These are phyloP conservation scores for Alligator mississippiensis DNA, from an alignment of 2,113 vertebrate genomes.

Conservation along the genomic window DNA sequence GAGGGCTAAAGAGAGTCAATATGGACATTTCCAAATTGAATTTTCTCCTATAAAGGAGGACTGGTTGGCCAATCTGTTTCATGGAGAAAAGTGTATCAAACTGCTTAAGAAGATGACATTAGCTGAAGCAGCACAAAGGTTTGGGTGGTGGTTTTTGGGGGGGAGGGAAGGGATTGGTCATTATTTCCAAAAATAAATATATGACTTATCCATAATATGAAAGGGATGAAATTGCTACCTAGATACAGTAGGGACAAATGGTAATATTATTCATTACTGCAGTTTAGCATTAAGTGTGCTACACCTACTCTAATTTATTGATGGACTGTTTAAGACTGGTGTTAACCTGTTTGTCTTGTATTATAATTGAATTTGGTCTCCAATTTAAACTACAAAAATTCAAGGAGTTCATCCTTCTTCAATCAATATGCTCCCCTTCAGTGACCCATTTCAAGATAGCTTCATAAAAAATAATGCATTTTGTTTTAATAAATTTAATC, in stretches of 20 bases:
- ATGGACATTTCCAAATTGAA: accelerated
- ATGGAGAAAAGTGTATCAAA: background rate
- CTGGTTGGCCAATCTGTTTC: background rate
- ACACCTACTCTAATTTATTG: slow-evolving; percentile 72
- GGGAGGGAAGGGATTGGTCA: background rate
- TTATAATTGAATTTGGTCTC: slow-evolving; percentile 79
- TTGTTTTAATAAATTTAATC: slow-evolving; percentile 78
- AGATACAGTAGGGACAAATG: background rate
- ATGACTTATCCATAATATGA: background rate
- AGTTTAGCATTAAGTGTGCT: slow-evolving; percentile 41
- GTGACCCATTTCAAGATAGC: slow-evolving; percentile 76
- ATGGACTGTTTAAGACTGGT: slow-evolving; percentile 68
- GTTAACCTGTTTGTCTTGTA: slow-evolving; percentile 73
- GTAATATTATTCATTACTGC: slow-evolving; percentile 46
- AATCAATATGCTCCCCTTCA: slow-evolving; percentile 80
- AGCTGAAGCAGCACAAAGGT: background rate
- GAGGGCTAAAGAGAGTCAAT: background rate
- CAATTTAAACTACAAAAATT: slow-evolving; percentile 73
- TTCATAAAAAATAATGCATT: slow-evolving; percentile 75
- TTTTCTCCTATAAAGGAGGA: background rate
- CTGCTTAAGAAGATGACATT: background rate
- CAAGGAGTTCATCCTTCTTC: slow-evolving; percentile 79
- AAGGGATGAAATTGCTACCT: slow-evolving; percentile 20
- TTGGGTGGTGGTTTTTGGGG: background rate
- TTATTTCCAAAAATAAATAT: background rate